These are phyloP conservation scores for Parauchenoglanis ngamensis DNA, from an alignment of 2,797 vertebrate species.

Conservation along the genomic window DNA sequence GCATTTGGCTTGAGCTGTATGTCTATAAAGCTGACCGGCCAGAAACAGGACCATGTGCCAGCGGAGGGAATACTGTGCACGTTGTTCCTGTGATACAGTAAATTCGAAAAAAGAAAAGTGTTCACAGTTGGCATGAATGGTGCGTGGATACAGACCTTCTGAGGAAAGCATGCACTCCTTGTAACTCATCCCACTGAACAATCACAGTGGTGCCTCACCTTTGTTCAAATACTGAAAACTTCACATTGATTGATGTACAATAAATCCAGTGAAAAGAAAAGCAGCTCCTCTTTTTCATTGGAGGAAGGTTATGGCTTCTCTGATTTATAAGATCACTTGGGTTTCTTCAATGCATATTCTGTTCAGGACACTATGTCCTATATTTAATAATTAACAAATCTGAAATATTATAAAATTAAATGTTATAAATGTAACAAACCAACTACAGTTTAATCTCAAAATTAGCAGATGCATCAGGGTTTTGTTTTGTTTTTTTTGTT, in stretches of 20 bases:
- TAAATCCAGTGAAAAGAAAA: slow-evolving; percentile 1
- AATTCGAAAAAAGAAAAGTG: neutral
- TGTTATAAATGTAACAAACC: neutral
- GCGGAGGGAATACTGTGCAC: neutral
- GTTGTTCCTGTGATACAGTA: neutral
- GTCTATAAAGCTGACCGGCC: neutral
- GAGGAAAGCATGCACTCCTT: slow-evolving; percentile 56
- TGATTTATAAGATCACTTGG: neutral
- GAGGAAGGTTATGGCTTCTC: neutral
- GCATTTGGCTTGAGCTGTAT: neutral
- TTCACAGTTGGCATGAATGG: neutral
- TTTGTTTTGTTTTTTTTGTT: too few species aligned
- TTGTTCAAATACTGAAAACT: neutral
- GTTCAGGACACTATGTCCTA: neutral
- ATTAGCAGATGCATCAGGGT: neutral
- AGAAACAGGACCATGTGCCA: neutral
- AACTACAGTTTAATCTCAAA: neutral
- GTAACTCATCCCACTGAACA: slow-evolving; percentile 65
- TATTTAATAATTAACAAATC: neutral
- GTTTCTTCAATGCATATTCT: neutral
- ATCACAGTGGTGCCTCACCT: neutral
- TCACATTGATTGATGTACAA: neutral
- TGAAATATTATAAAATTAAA: neutral
- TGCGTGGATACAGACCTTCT: slow-evolving; percentile 49
- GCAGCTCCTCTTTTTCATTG: neutral